Base-by-base conservation (phyloP, 2,113 vertebrate species). In the Monarcha castaneiventris region DNA sequence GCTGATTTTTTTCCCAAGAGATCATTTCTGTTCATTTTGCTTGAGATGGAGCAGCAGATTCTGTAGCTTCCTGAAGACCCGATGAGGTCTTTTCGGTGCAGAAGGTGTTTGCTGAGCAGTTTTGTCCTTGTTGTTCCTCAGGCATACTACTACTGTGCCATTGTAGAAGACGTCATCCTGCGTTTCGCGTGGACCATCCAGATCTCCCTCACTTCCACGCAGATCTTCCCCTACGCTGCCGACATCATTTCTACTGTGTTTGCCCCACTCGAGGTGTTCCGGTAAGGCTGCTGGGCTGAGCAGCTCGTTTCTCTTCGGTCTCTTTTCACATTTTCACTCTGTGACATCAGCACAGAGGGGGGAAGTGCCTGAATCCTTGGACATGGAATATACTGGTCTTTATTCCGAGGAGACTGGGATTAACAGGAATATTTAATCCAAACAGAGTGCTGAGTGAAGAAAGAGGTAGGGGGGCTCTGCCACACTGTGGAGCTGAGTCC, bases 91-190 rank as follows among this genome's bases (percentile, higher is more conserved):
- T 37, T 41, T 83, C 21, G 46, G 9, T 86, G 33, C 76, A 73
- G 84, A 68, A 29, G 8, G 1, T 8, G 22, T 48, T 61, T 5
- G 6, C 4, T 84, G 79, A 72, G 33, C 75, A 63, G 44, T 81
- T 64, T 30, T 85, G 8, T 85, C 80, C 74, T 52, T 96, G 51
- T 91, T 94, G 33, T 75, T 90, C 75, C 80, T 71, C 95, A 99
- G 99, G 99, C 99, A n/a, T 99, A 99, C 97, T 99, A 99, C 97
- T 99, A 99, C 85, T 99, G 99, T 97, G 99, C 99, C 95, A 99
- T 99, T 56, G 93, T 99, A 75, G 98, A 99, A 90, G 99, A 99
- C 4, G 98, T 99, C 89, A 98, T 99, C 93, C 98, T 99, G 94
- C 99, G 99, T 90, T 99, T 99, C 76, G 99, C 99, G 72, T 99